These are phyloP conservation scores for Panagrolaimus sp. DNA, from an alignment of 1,140 invertebrate species.

Conservation along the genomic window DNA sequence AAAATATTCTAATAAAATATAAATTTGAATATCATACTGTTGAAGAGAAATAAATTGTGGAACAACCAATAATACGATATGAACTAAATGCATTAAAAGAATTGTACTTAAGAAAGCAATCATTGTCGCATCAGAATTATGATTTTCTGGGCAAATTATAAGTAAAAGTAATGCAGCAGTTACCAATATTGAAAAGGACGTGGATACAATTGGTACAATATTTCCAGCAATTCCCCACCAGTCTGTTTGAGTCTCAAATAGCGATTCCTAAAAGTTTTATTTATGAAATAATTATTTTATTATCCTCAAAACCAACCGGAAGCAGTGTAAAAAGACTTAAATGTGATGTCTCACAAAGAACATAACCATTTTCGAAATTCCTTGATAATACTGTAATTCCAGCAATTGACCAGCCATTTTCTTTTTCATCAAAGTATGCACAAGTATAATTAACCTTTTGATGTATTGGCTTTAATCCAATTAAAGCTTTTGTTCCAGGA, in stretches of 20 bases:
- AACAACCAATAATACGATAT: conserved; percentile 20
- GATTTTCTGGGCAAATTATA: not conserved
- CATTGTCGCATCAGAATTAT: conserved; percentile 19
- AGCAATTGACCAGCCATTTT: conserved; percentile 37
- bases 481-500: conserved; percentile 22
- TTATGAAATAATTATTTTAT: not conserved
- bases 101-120: conserved; percentile 21
- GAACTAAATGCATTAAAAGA: conserved; percentile 20
- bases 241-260: conserved; percentile 25
- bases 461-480: conserved; percentile 15
- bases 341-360: conserved; percentile 36
- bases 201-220: conserved; percentile 21
- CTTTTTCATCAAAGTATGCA: conserved; percentile 38
- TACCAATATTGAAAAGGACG: conserved; percentile 22
- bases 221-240: conserved; percentile 11
- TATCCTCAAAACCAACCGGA: conserved; percentile 31
- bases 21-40: conserved; percentile 1
- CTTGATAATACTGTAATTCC: conserved; percentile 40
- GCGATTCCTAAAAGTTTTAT: conserved; percentile 23
- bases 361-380: conserved; percentile 36
- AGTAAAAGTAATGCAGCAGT: conserved; percentile 30
- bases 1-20: conserved; percentile 2
- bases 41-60: conserved; percentile 15
- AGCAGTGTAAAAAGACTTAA: conserved; percentile 38
- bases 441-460: conserved; percentile 34